A percentile compares a stretch with the other conserved stretches of the same genome.
Evolutionary conservation across 2,888 invertebrate species (phyloP).

Genomic region (Lycia hirtaria): DNA sequence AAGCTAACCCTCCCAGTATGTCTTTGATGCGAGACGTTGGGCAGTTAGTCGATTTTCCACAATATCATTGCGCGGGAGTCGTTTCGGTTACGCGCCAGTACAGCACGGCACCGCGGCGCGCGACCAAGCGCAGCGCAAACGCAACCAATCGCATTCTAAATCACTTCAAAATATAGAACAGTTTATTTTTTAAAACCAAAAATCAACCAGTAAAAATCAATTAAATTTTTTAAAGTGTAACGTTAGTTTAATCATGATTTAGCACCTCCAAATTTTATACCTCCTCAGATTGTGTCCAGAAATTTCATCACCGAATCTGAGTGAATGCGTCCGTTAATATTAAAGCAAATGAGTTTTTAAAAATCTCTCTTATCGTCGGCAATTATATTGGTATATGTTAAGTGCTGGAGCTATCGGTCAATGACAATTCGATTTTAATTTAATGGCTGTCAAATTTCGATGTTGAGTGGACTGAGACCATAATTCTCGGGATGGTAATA

Average conservation of each 20-base stretch:
- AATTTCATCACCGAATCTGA: conserved; percentile 48
- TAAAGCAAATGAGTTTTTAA: conserved; percentile 69
- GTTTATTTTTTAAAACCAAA: conserved; percentile 2
- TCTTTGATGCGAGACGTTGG: conserved; percentile 47
- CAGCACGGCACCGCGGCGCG: conserved; percentile 71
- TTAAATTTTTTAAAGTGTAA: conserved; percentile 21
- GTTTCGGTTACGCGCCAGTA: conserved; percentile 69
- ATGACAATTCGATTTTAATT: conserved; percentile 75
- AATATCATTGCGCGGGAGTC: conserved; percentile 63
- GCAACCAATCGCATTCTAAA: conserved; percentile 3
- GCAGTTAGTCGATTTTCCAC: conserved; percentile 72
- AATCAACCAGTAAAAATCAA: conserved; percentile 6
- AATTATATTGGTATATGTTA: conserved; percentile 64
- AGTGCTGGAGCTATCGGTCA: conserved; percentile 64
- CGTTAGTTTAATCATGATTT: background rate
- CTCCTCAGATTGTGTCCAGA: conserved; percentile 35
- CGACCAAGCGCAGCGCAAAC: conserved; percentile 61
- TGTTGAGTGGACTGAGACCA: conserved; percentile 53
- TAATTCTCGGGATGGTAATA: conserved; percentile 45
- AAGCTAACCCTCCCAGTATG: conserved; percentile 46
- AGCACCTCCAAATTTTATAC: conserved; percentile 27
- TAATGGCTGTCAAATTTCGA: conserved; percentile 65
- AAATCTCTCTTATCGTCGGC: conserved; percentile 60
- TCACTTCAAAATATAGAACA: conserved; percentile 24
- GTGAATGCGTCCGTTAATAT: conserved; percentile 47